A percentile compares a stretch with the other conserved stretches of the same genome.
Evolutionary conservation across 1,140 invertebrate genomes (phyloP).

Genomic region (Aleiodes sp.): DNA sequence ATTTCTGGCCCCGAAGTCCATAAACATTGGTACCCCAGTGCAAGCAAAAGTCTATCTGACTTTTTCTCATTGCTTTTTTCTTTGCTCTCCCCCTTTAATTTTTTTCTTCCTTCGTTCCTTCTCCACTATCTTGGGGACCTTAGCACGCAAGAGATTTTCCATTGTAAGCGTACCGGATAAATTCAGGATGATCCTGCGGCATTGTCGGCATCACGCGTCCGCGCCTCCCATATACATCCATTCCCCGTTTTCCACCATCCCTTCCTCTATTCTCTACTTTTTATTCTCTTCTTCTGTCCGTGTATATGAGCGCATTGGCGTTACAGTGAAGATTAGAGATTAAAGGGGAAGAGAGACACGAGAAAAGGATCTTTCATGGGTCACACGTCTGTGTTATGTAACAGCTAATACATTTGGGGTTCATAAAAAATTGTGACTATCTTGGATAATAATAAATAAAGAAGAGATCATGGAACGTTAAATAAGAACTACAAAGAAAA

Average conservation of each 20-base stretch:
- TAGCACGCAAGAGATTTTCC: slow-evolving; percentile 16
- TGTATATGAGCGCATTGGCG: background rate
- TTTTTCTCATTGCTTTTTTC: slow-evolving; percentile 26
- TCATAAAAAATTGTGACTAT: background rate
- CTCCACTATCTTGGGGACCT: slow-evolving; percentile 15
- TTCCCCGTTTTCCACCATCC: background rate
- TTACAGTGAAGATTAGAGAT: background rate
- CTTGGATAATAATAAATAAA: background rate
- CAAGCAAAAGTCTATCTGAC: slow-evolving; percentile 29
- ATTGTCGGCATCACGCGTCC: slow-evolving; percentile 29
- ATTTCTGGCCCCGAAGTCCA: slow-evolving; percentile 27
- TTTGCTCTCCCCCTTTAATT: slow-evolving; percentile 30
- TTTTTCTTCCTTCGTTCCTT: too few relatives aligned
- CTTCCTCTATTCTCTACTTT: background rate
- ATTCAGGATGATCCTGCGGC: slow-evolving; percentile 32
- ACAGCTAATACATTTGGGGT: background rate
- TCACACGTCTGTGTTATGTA: background rate
- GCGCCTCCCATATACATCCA: background rate
- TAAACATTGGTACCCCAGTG: slow-evolving; percentile 17
- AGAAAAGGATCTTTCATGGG: background rate
- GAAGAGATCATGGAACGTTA: background rate
- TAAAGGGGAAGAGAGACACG: background rate
- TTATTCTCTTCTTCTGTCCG: background rate
- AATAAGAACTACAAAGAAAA: too few relatives aligned
- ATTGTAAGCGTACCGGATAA: slow-evolving; percentile 30